Evolutionary conservation across 1,140 invertebrate genomes (phyloP).

Genomic region (Heterodera schachtii): DNA sequence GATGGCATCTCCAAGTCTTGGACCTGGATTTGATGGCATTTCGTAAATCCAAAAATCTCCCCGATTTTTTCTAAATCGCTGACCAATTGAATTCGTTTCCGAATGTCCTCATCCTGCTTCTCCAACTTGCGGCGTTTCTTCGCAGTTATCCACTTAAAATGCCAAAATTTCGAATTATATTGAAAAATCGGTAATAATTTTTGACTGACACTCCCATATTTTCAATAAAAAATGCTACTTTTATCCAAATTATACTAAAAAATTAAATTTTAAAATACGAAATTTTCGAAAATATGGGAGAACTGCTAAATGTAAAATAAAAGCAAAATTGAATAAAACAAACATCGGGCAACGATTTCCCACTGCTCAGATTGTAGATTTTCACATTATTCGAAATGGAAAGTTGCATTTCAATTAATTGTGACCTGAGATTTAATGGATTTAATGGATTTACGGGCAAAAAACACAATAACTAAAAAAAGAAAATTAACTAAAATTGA

Average conservation of each 20-base stretch:
- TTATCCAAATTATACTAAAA: conserved; percentile 18
- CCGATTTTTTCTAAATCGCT: background rate
- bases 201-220: background rate
- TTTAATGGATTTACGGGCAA: too few species aligned
- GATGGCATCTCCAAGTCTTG: conserved; percentile 98
- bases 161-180: too few species aligned
- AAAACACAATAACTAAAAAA: too few species aligned
- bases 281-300: too few species aligned
- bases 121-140: conserved; percentile 80
- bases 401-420: conserved; percentile 67
- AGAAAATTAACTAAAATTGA: too few species aligned
- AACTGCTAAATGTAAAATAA: too few species aligned
- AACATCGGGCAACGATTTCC: conserved; percentile 92
- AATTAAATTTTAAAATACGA: conserved; percentile 66
- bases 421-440: too few species aligned
- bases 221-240: conserved; percentile 41
- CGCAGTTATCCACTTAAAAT: conserved; percentile 86
- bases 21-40: conserved; percentile 66
- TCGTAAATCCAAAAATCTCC: too few species aligned
- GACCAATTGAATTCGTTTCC: conserved; percentile 84
- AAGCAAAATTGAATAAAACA: background rate
- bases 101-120: conserved; percentile 87
- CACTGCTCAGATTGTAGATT: conserved; percentile 93
- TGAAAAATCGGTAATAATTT: too few species aligned
- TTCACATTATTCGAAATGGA: conserved; percentile 83